Base-by-base conservation (phyloP, 1,140 invertebrate species). In the Oscheius sp. region DNA sequence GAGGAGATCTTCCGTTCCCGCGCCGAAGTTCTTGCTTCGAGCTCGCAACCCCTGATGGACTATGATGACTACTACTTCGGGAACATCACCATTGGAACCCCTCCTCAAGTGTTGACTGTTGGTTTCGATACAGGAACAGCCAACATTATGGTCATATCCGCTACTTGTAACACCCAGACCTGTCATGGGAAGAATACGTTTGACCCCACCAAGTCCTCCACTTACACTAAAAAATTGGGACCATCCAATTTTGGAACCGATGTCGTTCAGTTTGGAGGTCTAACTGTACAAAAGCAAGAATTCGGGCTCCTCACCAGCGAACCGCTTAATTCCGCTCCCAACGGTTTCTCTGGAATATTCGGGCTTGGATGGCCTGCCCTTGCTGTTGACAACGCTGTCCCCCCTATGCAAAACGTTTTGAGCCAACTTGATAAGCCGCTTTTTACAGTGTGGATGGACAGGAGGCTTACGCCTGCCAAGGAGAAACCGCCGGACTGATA, bases 381-480 rank as follows among this genome's bases (percentile, higher is more conserved):
- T 31, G 74, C 77, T 38, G 77, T 73, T 23, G 77, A 79, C 66
- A 71, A 79, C 58, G 78, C 79, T 35, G 52, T 49, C 38, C 78
- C 78, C 28, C 78, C 78, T 31, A 79, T 79, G 73, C 78, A 79
- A 31, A 79, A 79, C 66, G 31, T 78, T 20, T 45, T 79, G 15
- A 31, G 32, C 23, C 75, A 77, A 65, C 65, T 79, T 2, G 75
- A 77, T 38, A 26, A 70, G 23, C 66, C 35, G 13, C 52, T 79
- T 15, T 79, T 79, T 67, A 79, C 78, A 29, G 78, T 79, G 10
- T 79, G 78, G 78, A 52, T 79, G 13, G 78, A 79, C 58, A 68
- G 78, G 18, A 69, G 79, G 38, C 28, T 77, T 23, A 70, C 68
- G 23, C 64, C 58, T 29, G 45, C 64, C 23, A 42, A 73, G 78